Conservation (phyloP, 1,140 invertebrate genomes). For the Neuroterus valhalla region DNA sequence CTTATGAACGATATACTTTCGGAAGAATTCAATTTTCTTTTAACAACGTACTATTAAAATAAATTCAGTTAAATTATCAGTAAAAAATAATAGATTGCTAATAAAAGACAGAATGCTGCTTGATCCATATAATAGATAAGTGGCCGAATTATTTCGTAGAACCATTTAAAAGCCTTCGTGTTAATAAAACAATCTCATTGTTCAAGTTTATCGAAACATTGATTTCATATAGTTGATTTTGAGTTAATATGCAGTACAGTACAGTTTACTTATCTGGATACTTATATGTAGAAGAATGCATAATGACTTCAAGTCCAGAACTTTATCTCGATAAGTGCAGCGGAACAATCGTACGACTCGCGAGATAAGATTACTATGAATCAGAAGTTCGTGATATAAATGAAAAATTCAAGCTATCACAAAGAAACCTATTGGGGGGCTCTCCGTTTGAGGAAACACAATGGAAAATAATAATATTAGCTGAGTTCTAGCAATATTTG, state of each 20-base stretch:
- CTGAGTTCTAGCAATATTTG: no score
- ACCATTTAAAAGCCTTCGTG: no score
- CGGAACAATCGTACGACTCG: conserved; percentile 1
- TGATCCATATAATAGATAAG: no score
- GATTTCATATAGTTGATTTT: background rate
- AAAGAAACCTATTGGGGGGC: no score
- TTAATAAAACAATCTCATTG: conserved; percentile 12
- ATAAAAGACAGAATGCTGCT: no score
- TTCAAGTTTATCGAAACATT: conserved; percentile 12
- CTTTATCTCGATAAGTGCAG: background rate
- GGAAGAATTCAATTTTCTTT: no score
- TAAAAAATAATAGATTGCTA: no score
- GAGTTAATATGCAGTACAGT: conserved; percentile 9
- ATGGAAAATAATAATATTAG: background rate
- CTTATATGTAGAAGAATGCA: background rate
- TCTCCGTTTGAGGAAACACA: background rate
- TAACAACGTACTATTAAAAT: no score
- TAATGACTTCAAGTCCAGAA: conserved; percentile 14
- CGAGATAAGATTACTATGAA: background rate
- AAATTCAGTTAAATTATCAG: no score
- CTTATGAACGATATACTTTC: no score
- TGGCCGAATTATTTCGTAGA: no score
- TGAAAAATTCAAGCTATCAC: background rate
- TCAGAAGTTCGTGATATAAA: background rate
- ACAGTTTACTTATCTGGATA: background rate